Percentiles rank a stretch among this genome's conserved stretches.
These are phyloP conservation scores for Hanleya hanleyi DNA, from an alignment of 2,888 invertebrate species.

Conservation along the genomic window DNA sequence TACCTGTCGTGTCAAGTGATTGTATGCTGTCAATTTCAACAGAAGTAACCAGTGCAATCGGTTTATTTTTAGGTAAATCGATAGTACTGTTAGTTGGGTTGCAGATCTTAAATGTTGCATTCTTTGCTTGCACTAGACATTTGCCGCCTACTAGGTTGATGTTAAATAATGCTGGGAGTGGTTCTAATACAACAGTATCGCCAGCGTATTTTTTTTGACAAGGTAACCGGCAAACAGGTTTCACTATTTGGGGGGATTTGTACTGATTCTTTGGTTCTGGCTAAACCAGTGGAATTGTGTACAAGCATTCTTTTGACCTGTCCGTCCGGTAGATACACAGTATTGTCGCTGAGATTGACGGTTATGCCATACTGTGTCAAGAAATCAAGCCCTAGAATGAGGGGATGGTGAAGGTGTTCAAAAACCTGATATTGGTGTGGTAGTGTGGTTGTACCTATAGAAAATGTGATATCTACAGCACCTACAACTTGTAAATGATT, in stretches of 20 bases:
- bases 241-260: not conserved
- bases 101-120: too few relatives aligned
- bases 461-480: not conserved
- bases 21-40: too few relatives aligned
- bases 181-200: not conserved
- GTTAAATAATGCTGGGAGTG: not conserved
- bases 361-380: not conserved
- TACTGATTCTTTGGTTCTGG: not conserved
- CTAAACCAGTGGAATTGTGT: not conserved
- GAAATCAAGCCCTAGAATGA: conserved; percentile 1
- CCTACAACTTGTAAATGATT: not conserved
- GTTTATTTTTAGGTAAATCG: too few relatives aligned
- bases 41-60: too few relatives aligned
- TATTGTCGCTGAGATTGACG: not conserved
- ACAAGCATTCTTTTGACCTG: not conserved
- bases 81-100: too few relatives aligned
- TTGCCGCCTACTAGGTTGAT: not conserved
- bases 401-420: not conserved
- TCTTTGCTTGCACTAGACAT: too few relatives aligned
- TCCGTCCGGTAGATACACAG: not conserved
- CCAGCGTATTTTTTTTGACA: not conserved
- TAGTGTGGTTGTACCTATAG: not conserved
- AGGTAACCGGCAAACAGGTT: not conserved
- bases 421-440: not conserved
- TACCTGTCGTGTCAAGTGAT: too few relatives aligned